Evolutionary conservation across 2,797 vertebrate species (phyloP).

Genomic region (Strix occidentalis): DNA sequence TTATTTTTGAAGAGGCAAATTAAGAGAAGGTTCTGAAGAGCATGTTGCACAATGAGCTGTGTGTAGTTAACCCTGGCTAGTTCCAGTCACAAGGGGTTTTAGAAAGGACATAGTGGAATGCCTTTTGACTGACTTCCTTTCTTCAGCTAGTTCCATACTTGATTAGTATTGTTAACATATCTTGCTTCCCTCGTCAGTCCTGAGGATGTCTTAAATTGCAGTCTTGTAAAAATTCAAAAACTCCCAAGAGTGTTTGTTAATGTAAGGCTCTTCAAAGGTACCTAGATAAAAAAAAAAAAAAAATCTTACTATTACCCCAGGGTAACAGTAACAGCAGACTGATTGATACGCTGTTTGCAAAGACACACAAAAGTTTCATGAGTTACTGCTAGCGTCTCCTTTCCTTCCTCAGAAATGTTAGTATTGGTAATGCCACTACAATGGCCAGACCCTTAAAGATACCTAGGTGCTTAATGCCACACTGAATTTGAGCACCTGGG

Average conservation of each 20-base stretch:
- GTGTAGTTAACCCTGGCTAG: not conserved
- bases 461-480: not conserved
- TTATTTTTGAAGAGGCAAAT: not conserved
- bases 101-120: not conserved
- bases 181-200: not conserved
- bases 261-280: not conserved
- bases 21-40: not conserved
- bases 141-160: not conserved
- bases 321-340: not conserved
- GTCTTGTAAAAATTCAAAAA: not conserved
- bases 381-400: not conserved
- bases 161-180: not conserved
- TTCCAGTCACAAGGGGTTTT: not conserved
- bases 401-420: not conserved
- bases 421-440: not conserved
- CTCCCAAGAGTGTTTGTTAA: not conserved
- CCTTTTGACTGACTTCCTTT: not conserved
- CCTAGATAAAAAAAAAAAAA: not conserved
- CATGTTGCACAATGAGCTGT: not conserved
- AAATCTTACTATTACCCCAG: not conserved
- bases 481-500: not conserved
- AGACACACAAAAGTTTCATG: not conserved
- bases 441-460: not conserved
- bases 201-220: not conserved
- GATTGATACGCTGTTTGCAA: not conserved